phyloP scores from a whole-genome alignment of 2,113 vertebrate genomes.

The Lepidiolamprologus cunningtoni region DNA sequence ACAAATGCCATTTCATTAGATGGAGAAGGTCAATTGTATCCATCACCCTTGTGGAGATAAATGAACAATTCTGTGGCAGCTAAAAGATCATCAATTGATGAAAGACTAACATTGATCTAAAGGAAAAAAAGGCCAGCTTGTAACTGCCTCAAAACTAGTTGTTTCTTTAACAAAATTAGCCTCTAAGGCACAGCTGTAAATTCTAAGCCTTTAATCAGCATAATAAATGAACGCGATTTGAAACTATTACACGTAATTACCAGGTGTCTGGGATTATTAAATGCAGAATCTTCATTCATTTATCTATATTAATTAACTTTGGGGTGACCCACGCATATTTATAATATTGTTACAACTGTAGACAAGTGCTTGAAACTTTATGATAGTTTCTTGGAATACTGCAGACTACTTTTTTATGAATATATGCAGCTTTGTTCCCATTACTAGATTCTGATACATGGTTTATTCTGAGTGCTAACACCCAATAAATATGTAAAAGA shows the following conservation, averaged over 20 bases:
- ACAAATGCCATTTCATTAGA: slow-evolving; percentile 60
- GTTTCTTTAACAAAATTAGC: slow-evolving; percentile 1
- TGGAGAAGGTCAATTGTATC: slow-evolving; percentile 66
- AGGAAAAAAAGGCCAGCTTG: neutral
- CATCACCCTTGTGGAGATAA: slow-evolving; percentile 62
- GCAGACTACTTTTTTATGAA: neutral
- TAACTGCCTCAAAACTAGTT: neutral
- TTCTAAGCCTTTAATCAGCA: slow-evolving; percentile 52
- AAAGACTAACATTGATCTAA: slow-evolving; percentile 45
- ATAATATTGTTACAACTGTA: neutral
- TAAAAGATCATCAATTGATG: slow-evolving; percentile 57
- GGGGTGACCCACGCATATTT: slow-evolving; percentile 32
- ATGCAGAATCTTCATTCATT: slow-evolving; percentile 34
- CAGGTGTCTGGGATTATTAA: slow-evolving; percentile 35
- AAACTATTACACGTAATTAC: slow-evolving; percentile 45
- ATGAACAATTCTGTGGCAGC: slow-evolving; percentile 52
- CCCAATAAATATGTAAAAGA: slow-evolving; percentile 24
- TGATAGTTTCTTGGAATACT: neutral
- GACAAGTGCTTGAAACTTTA: neutral
- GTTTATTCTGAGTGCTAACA: neutral
- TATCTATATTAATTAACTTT: slow-evolving; percentile 53
- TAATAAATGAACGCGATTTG: slow-evolving; percentile 28
- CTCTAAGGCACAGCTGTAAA: slow-evolving; percentile 5
- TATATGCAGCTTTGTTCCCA: neutral
- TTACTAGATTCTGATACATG: neutral